These are phyloP conservation scores for Pygoscelis adeliae DNA, from an alignment of 2,113 vertebrate genomes.

Conservation along the genomic window DNA sequence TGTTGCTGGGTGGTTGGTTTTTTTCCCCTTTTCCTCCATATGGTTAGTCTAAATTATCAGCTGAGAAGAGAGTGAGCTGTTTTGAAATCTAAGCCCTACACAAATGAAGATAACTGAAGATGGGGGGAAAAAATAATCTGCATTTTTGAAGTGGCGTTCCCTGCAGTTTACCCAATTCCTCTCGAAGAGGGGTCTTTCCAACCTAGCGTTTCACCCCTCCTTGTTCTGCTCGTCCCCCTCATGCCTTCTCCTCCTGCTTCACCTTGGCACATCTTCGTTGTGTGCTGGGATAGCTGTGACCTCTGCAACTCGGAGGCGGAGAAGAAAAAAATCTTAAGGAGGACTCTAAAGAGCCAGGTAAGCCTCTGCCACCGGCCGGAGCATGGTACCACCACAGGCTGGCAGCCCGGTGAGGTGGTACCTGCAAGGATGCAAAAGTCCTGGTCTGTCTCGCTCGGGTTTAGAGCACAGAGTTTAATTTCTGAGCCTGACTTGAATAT, in stretches of 20 bases:
- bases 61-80: not conserved
- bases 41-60: not conserved
- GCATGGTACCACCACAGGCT: not conserved
- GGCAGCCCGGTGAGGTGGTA: not conserved
- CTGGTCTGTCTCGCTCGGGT: not conserved
- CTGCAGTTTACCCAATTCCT: not conserved
- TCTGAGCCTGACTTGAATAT: not conserved
- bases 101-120: not conserved
- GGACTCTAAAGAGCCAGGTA: not conserved
- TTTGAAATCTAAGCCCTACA: not conserved
- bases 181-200: not conserved
- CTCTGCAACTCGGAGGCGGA: not conserved
- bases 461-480: not conserved
- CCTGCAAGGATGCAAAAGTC: not conserved
- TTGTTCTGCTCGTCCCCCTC: accelerated
- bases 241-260: not conserved
- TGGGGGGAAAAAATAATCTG: not conserved
- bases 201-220: not conserved
- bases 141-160: not conserved
- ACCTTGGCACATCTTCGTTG: accelerated
- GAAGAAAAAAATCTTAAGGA: not conserved
- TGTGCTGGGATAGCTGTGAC: not conserved
- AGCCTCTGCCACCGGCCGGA: not conserved
- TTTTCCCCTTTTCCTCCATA: not conserved
- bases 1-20: not conserved